Percentiles rank a stretch among this genome's conserved stretches.
These are phyloP conservation scores for Aphidius colemani DNA, from an alignment of 2,888 invertebrate species.

Conservation along the genomic window DNA sequence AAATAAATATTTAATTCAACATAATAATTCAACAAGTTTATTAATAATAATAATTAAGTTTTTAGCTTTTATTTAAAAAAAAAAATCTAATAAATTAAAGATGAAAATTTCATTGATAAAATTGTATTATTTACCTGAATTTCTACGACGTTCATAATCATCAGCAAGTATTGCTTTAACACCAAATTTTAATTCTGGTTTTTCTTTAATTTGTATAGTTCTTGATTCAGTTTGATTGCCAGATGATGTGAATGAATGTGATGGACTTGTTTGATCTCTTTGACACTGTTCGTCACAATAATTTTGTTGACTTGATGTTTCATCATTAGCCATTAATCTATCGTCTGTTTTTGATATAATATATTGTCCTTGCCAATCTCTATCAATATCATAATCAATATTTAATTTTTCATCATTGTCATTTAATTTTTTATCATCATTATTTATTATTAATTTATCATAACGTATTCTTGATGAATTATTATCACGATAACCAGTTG, in stretches of 20 bases:
- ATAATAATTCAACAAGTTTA: no score
- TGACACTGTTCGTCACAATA: conserved; percentile 55
- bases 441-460: conserved; percentile 4
- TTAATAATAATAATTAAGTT: no score
- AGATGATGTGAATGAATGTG: conserved; percentile 38
- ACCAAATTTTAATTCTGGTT: conserved; percentile 88
- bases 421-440: conserved; percentile 2
- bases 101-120: background rate
- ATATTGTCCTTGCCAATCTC: conserved; percentile 22
- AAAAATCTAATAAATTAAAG: background rate
- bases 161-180: conserved; percentile 87
- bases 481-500: conserved; percentile 13
- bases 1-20: no score
- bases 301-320: conserved; percentile 46
- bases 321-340: conserved; percentile 36
- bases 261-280: conserved; percentile 11
- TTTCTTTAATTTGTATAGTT: conserved; percentile 60
- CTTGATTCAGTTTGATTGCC: conserved; percentile 41
- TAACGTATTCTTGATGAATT: conserved; percentile 7
- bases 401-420: conserved; percentile 14
- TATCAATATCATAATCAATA: conserved; percentile 11
- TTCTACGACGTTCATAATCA: conserved; percentile 61
- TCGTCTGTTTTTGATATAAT: conserved; percentile 16
- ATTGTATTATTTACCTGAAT: conserved; percentile 39
- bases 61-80: background rate